Base-by-base conservation (phyloP, 2,113 vertebrate species). In the Lophotis ruficrista region DNA sequence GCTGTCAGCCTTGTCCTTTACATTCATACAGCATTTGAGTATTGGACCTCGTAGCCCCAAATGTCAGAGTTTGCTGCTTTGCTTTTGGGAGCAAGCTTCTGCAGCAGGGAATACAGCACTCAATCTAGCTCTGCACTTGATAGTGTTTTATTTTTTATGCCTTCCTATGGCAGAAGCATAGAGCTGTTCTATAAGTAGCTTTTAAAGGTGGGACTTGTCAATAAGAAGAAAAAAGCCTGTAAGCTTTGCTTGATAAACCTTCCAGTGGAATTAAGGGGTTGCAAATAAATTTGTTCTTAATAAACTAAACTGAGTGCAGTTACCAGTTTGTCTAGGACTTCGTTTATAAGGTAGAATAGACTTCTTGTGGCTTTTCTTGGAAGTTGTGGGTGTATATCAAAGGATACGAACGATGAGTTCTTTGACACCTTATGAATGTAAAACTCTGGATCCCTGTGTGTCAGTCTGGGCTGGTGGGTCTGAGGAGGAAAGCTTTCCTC, bases 311-410 rank as follows among this genome's bases (percentile, higher is more conserved):
- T 30, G 37, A 37, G 14, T 75, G 24, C 12, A 31, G 66, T 65
- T 53, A 45, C 19, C 37, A 10, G 11, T 47, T 72, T 53, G 37
- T 30, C 41, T 43, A 48, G 71, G 68, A 24, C 22, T 81, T 66
- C 0, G 1, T 68, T 80, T 76, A 2, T 33, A 24, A 57, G 23
- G 14, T 8, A 13, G 17, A 53, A 0, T 1, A 64, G 61, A 8
- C 7, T 68, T 66, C 25, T n/a, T 35, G 9, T 14, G n/a, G 31
- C 27, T 87, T 35, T 71, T 77, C 31, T 33, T 15, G 2, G 15
- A 35, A 37, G 9, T 64, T 80, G 53, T 88, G 53, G 7, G 71
- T 64, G 35, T 51, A 2, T 64, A 7, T 30, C 27, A 3, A 10
- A 75, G 54, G 50, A 27, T 12, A 30, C 28, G 43, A 89, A 57